Conservation (phyloP, 2,888 invertebrate genomes). For the Atethmia centrago region DNA sequence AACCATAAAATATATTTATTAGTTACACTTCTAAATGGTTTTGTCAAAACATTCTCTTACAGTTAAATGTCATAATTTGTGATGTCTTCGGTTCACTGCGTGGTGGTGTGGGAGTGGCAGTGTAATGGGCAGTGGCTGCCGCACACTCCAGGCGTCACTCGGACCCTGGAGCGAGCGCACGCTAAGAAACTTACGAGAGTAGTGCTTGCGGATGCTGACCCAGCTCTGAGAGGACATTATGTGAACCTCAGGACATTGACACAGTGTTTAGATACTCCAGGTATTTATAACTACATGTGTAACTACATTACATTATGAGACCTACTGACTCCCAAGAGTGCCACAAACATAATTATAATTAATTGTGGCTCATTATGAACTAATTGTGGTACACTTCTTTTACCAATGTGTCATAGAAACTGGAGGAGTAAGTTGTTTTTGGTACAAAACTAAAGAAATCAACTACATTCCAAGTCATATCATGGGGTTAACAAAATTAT, state of each 20-base stretch:
- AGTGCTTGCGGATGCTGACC: conserved; percentile 96
- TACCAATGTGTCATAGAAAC: background rate
- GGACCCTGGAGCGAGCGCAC: conserved; percentile 95
- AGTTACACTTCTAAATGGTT: background rate
- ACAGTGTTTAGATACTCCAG: conserved; percentile 92
- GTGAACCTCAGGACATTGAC: conserved; percentile 94
- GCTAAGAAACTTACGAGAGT: conserved; percentile 95
- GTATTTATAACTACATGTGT: no score
- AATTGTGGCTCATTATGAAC: background rate
- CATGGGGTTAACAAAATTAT: background rate
- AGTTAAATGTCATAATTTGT: conserved; percentile 56
- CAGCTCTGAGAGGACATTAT: conserved; percentile 94
- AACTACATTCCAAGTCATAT: background rate
- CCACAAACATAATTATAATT: background rate
- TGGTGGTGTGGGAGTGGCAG: conserved; percentile 95
- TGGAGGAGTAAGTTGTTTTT: background rate
- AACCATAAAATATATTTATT: background rate
- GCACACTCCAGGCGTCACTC: conserved; percentile 96
- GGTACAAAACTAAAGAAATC: background rate
- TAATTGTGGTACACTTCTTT: background rate
- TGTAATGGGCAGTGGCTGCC: conserved; percentile 95
- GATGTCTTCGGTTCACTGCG: conserved; percentile 92
- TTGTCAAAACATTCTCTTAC: conserved; percentile 28
- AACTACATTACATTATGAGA: background rate
- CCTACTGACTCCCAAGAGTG: background rate